phyloP scores from a whole-genome alignment of 2,888 invertebrate genomes.

The Phalera bucephala region DNA sequence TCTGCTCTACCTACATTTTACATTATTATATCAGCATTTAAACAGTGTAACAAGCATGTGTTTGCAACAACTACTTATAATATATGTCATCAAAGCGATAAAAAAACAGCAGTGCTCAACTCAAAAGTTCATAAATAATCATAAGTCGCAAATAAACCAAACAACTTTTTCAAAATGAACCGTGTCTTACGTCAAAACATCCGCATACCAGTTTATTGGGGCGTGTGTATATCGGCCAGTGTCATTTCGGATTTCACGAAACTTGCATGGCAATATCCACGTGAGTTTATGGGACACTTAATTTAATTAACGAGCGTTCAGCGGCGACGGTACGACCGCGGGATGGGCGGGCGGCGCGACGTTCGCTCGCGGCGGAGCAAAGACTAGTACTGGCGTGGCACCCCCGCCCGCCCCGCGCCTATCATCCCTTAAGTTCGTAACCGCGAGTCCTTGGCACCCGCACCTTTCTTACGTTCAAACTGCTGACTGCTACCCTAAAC shows the following conservation, averaged over 20 bases:
- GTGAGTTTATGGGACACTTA: conserved; percentile 73
- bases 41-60: not conserved
- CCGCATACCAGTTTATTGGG: conserved; percentile 58
- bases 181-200: conserved; percentile 32
- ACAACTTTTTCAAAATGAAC: conserved; percentile 35
- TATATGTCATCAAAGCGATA: no score
- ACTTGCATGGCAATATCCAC: conserved; percentile 50
- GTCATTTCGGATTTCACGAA: conserved; percentile 51
- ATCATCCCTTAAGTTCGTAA: conserved; percentile 49
- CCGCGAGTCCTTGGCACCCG: conserved; percentile 52
- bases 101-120: conserved; percentile 2
- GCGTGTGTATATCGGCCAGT: conserved; percentile 39
- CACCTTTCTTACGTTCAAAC: conserved; percentile 54
- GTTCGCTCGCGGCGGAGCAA: conserved; percentile 68
- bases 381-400: conserved; percentile 67
- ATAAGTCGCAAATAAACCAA: conserved; percentile 32
- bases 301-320: conserved; percentile 64
- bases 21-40: not conserved
- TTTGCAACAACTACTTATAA: no score
- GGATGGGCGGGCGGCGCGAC: conserved; percentile 39
- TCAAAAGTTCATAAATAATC: conserved; percentile 8
- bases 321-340: conserved; percentile 30
- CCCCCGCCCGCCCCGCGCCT: conserved; percentile 57
- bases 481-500: conserved; percentile 59
- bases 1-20: no score